These are phyloP conservation scores for Bombus superbus DNA, from an alignment of 1,140 invertebrate species.

Conservation along the genomic window DNA sequence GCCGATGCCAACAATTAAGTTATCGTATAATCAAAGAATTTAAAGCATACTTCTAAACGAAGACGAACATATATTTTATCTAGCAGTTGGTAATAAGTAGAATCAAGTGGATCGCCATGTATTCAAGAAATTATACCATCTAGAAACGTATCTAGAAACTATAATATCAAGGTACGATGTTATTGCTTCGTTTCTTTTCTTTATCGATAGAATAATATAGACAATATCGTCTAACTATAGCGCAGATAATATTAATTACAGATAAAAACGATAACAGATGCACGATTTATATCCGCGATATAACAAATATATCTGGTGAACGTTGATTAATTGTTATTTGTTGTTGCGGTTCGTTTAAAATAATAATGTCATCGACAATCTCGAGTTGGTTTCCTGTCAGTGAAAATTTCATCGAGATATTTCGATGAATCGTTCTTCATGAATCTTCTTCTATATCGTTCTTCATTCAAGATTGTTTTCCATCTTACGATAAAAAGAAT, in stretches of 20 bases:
- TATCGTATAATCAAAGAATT: background rate
- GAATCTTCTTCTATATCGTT: too few relatives aligned
- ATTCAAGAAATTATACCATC: background rate
- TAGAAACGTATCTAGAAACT: background rate
- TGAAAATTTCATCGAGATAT: background rate
- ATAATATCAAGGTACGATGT: background rate
- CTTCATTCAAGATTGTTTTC: too few relatives aligned
- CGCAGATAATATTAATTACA: too few relatives aligned
- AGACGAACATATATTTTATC: background rate
- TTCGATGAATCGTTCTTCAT: too few relatives aligned
- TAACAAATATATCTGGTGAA: background rate
- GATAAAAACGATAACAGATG: background rate
- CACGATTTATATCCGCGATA: background rate
- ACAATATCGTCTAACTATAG: background rate
- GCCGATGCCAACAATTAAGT: background rate
- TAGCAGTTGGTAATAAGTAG: background rate
- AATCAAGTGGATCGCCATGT: background rate
- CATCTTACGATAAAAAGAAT: background rate
- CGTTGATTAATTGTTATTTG: background rate
- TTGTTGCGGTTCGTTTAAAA: background rate
- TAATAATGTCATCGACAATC: background rate
- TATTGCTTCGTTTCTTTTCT: background rate
- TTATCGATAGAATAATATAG: background rate
- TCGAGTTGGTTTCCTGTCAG: background rate
- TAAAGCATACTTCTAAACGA: background rate